Conservation (phyloP, 2,888 invertebrate species). For the Lepidocyrtinus sp. region DNA sequence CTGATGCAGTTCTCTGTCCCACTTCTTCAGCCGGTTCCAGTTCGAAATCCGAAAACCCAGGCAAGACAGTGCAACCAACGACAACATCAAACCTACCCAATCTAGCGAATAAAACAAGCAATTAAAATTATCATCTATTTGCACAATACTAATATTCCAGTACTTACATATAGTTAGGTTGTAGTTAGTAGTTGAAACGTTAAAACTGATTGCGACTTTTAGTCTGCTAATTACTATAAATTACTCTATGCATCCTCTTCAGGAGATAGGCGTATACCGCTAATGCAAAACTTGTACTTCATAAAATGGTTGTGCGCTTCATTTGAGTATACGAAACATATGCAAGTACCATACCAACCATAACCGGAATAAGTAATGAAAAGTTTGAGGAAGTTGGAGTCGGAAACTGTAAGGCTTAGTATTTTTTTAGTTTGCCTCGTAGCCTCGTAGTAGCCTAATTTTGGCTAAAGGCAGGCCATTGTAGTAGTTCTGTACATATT, state of each 20-base stretch:
- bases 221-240: neutral
- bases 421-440: neutral
- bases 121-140: neutral
- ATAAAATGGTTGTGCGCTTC: neutral
- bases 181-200: neutral
- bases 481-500: no score
- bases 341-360: no score
- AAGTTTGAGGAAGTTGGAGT: neutral
- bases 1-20: neutral
- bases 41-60: neutral
- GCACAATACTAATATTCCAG: neutral
- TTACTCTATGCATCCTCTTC: neutral
- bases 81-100: neutral
- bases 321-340: slow-evolving; percentile 3
- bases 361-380: neutral
- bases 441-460: neutral
- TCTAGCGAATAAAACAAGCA: neutral
- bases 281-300: neutral
- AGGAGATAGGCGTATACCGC: neutral
- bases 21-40: neutral
- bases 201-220: no score
- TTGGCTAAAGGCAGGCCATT: neutral
- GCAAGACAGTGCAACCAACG: neutral
- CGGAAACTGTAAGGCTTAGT: neutral
- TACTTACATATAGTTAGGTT: neutral